These are phyloP conservation scores for Arctocebus calabarensis DNA, from an alignment of 2,797 vertebrate genomes.

Conservation along the genomic window DNA sequence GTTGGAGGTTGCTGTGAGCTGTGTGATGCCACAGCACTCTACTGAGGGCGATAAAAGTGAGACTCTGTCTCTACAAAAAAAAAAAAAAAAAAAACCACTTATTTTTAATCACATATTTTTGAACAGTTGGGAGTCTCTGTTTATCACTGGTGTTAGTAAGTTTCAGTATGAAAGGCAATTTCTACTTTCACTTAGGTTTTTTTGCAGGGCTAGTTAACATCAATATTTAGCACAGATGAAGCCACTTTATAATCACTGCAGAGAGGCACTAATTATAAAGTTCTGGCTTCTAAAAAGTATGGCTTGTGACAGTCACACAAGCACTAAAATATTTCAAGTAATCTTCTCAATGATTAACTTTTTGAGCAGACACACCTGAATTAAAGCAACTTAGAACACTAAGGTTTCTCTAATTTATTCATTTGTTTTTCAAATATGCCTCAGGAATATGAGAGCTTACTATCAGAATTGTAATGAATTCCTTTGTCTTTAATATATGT, in stretches of 20 bases:
- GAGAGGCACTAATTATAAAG: neutral
- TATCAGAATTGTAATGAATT: conserved; percentile 13
- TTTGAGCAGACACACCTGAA: conserved; percentile 1
- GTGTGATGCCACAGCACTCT: no score
- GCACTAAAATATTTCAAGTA: conserved; percentile 18
- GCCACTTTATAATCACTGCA: neutral
- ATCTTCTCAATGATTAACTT: conserved; percentile 28
- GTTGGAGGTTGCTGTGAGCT: no score
- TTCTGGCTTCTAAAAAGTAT: conserved; percentile 18
- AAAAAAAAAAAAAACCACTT: no score
- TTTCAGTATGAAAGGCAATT: conserved; percentile 43
- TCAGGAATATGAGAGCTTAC: conserved; percentile 16
- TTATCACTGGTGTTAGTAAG: neutral
- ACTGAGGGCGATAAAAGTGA: no score
- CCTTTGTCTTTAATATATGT: conserved; percentile 17
- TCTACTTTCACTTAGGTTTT: conserved; percentile 43
- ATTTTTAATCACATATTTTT: conserved; percentile 34
- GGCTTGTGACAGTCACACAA: conserved; percentile 22
- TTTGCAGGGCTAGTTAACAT: neutral
- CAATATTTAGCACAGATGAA: neutral
- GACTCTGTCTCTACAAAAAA: no score
- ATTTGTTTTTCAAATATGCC: conserved; percentile 12
- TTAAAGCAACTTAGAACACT: conserved; percentile 19
- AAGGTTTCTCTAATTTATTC: neutral
- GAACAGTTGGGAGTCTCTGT: neutral